Percentiles rank a stretch among this genome's conserved stretches.
Evolutionary conservation across 2,113 vertebrate species (phyloP).

Genomic region (Corydoras maculifer): DNA sequence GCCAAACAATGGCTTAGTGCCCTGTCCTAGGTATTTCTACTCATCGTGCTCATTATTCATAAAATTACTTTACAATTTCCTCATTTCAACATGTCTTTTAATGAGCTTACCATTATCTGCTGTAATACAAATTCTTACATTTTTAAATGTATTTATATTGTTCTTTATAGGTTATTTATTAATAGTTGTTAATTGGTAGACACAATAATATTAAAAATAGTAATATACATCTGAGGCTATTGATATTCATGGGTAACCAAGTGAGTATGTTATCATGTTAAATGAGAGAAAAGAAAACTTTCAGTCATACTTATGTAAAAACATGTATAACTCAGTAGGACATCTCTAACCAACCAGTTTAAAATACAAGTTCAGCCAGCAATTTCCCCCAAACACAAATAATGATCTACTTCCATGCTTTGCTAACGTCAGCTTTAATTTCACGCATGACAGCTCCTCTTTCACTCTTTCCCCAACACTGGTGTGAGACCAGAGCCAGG

Average conservation of each 20-base stretch:
- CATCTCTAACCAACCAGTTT: background rate
- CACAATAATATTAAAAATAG: no score
- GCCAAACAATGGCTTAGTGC: no score
- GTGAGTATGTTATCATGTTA: background rate
- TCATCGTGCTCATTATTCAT: no score
- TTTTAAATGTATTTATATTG: no score
- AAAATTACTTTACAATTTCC: no score
- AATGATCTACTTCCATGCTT: conserved; percentile 20
- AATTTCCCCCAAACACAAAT: conserved; percentile 24
- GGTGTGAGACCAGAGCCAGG: conserved; percentile 73
- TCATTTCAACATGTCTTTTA: no score
- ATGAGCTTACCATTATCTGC: no score
- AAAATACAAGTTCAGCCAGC: conserved; percentile 4
- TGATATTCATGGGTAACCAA: background rate
- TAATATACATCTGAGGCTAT: background rate
- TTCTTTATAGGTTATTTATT: no score
- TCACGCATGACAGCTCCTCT: conserved; percentile 28
- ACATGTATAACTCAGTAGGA: background rate
- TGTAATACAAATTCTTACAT: no score
- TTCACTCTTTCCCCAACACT: conserved; percentile 56
- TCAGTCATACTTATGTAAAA: background rate
- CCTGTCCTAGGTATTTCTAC: no score
- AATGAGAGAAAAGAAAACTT: background rate
- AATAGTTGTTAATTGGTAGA: no score
- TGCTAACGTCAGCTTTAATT: conserved; percentile 50